Base-by-base conservation (phyloP, 2,888 invertebrate genomes). In the Amiota communis region DNA sequence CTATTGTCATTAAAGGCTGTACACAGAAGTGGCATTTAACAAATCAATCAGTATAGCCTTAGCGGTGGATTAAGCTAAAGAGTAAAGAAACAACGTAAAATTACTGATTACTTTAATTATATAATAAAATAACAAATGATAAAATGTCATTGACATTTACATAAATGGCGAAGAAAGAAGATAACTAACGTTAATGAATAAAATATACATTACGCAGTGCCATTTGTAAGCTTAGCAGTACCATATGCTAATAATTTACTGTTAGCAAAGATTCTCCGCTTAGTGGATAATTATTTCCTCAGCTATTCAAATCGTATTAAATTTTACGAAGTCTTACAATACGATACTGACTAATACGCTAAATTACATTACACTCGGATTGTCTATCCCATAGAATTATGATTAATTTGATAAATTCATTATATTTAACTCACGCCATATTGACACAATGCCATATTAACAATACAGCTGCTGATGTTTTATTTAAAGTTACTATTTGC, bases 351-450 rank as follows among this genome's bases (percentile, higher is more conserved):
- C 23, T 23, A 23, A 23, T 23, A 49, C 57, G 77, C 82, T 85
- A 86, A 86, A 83, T 83, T 83, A 77, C 76, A 77, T 86, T 86
- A 83, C 78, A 77, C 77, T 73, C 76, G 76, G 51, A 69, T 15
- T 53, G 57, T 8, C 47, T 13, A 12, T 65, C 20, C 46, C 49
- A 15, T 20, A 67, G 47, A 59, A 79, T 83, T 15, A 82, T 85
- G 83, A 85, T 83, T 87, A 86, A 86, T 87, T 86, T 82, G 87
- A 87, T 87, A 86, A 87, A 87, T 86, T 80, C 84, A 86, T 86
- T 82, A 85, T 84, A 6, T 36, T 36, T 36, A 36, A 36, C 8
- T 83, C 72, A 79, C 78, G 77, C 81, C 88, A 87, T 86, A 87
- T 86, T 84, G 84, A 85, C 65, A 48, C 13, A 12, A 48, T 15